Evolutionary conservation across 2,797 vertebrate genomes (phyloP), one percentile per base, ranked within the genome.

Genomic region (Spondyliosoma cantharus): DNA sequence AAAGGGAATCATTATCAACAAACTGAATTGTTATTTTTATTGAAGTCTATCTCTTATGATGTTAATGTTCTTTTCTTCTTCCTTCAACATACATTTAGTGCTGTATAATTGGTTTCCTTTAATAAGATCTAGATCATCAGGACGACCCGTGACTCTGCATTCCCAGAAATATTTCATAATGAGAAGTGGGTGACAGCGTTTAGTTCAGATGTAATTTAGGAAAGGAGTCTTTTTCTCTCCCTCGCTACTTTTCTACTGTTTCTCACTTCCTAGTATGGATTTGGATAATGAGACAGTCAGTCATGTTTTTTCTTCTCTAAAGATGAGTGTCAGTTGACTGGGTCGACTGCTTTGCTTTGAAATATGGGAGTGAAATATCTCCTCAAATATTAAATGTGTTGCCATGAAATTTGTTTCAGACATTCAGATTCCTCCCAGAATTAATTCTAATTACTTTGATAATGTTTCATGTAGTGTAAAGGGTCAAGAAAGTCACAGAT

Each of bases 1-100:
- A 80, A 84, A 86, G 71, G 76, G 81, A 82, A 81, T 58, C 20
- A 2, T 54, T 3, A 49, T 49, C 5, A 17, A 70, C 48, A 57
- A 20, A 2, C 24, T 22, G 22, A 45, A 57, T 3, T 5, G 1
- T 42, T 0, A 0, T 42, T 48, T 54, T 7, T 24, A 52, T 14
- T 49, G 16, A 17, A 37, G 14, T 27, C 3, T 29, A 56, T 75
- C 24, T 25, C 4, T 60, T 1, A 1, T 37, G 24, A 24, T 37
- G 20, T 27, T 46, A 27, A 15, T 52, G 1, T 63, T 20, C 3
- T 43, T 12, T 48, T 9, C 27, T 48, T 15, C 1, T 49, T 49
- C n/a, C 20, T 52, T 32, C 37, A 11, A 48, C 46, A 14, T 3
- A 60, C 60, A 37, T 42, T 11, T n/a, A 32, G 17, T 49, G 37